Evolutionary conservation across 2,888 invertebrate genomes (phyloP).

Genomic region (Allophyes oxyacanthae): DNA sequence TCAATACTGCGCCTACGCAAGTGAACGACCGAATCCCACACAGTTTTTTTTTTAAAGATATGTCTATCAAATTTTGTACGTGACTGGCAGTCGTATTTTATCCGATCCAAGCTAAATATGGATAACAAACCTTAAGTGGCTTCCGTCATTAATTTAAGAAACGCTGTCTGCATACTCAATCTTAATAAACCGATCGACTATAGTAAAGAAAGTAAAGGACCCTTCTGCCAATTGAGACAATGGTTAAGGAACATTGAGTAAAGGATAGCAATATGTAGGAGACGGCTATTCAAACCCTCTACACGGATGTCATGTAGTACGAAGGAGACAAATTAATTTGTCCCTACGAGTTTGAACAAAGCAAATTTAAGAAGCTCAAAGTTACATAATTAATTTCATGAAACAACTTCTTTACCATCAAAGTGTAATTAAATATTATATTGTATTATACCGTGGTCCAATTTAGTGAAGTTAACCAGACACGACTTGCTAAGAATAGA

Average conservation of each 20-base stretch:
- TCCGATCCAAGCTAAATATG: slow-evolving; percentile 16
- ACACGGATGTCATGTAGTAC: slow-evolving; percentile 13
- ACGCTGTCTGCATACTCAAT: slow-evolving; percentile 51
- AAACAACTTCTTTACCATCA: slow-evolving; percentile 15
- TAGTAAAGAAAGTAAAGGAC: slow-evolving; percentile 18
- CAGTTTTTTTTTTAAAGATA: slow-evolving; percentile 51
- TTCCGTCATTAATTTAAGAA: slow-evolving; percentile 40
- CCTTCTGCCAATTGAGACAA: slow-evolving; percentile 30
- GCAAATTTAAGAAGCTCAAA: slow-evolving; percentile 3
- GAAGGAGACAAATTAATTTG: slow-evolving; percentile 19
- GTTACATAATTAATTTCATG: slow-evolving; percentile 10
- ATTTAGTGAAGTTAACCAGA: slow-evolving; percentile 54
- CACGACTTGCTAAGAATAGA: slow-evolving; percentile 49
- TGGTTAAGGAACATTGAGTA: slow-evolving; percentile 6
- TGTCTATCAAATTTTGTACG: slow-evolving; percentile 45
- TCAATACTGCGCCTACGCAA: slow-evolving; percentile 58
- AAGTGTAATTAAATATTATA: slow-evolving; percentile 44
- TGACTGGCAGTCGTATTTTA: slow-evolving; percentile 21
- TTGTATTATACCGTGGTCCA: slow-evolving; percentile 50
- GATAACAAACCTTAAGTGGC: slow-evolving; percentile 41
- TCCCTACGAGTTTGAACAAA: slow-evolving; percentile 33
- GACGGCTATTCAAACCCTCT: slow-evolving; percentile 5
- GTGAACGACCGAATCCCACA: slow-evolving; percentile 60
- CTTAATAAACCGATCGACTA: slow-evolving; percentile 45
- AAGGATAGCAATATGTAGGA: slow-evolving; percentile 9